Base-by-base conservation (phyloP, 2,888 invertebrate species). In the Lepidocyrtoides sp. region DNA sequence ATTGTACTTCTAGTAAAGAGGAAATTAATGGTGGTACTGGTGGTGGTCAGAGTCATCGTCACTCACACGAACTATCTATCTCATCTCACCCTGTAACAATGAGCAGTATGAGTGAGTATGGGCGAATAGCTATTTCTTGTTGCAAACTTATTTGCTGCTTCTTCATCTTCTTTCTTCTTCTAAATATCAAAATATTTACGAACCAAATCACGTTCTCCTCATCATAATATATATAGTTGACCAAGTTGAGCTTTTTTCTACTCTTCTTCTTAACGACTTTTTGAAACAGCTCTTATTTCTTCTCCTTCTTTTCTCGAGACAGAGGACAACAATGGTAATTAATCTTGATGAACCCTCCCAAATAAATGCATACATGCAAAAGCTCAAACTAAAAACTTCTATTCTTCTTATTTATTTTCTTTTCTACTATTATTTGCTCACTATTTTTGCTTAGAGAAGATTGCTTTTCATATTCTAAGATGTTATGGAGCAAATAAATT, bases 331-430 rank as follows among this genome's bases (percentile, higher is more conserved):
- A 91, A 87, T 75, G 69, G 91, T 81, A 91, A 91, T 91, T 91
- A 91, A 91, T 91, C 91, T 91, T 86, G 82, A 86, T 69, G 85
- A 86, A 72, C 91, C 91, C 87, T 87, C 91, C 91, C 82, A 85
- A 91, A 79, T 48, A 75, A 79, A 91, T 75, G 44, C 81, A 86
- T 75, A 86, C 91, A 82, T n/a, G n/a, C n/a, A n/a, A n/a, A n/a
- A n/a, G n/a, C n/a, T n/a, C n/a, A n/a, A n/a, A n/a, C n/a, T n/a
- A 72, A 36, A 36, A 17, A 7, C 23, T 51, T 44, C 23, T 75
- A 20, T 75, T 44, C 29, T 54, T 54, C 26, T 23, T n/a, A 51
- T 51, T 51, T 51, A 12, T 54, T 12, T 10, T 54, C 3, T 8
- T 26, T 44, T 51, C 54, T 32, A 32, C 79, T 54, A 26, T 26